Base-by-base conservation (phyloP, 1,140 invertebrate species). In the Eumeta japonica region DNA sequence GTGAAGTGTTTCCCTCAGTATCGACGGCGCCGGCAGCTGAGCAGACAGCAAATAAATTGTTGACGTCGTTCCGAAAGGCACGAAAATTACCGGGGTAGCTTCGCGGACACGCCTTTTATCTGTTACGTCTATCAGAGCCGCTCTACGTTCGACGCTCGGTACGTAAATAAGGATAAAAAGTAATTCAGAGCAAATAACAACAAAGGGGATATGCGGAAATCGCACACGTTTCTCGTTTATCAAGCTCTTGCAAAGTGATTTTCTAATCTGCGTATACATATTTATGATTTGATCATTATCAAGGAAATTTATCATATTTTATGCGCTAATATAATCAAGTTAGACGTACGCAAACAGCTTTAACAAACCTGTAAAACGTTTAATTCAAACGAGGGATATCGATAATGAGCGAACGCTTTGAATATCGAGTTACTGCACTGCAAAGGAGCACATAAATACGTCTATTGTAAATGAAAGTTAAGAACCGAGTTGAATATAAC, bases 61-160 rank as follows among this genome's bases (percentile, higher is more conserved):
- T 61, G 58, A 57, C 51, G 52, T 59, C 52, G 58, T 61, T 60
- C 67, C 61, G 64, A 70, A 62, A 66, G 62, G 57, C 52, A 48
- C 54, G 51, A 48, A 67, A 67, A 70, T 56, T 54, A 57, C 50
- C 55, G 40, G 55, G 47, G 54, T 53, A 47, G 43, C 48, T 61
- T 45, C 52, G 42, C 52, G 51, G 63, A 47, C 55, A 61, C 67
- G 68, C 68, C 63, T 68, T 70, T 70, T 70, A 66, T 64, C 60
- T 73, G 68, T 73, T 57, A 59, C 63, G 63, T 64, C 62, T 60
- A 66, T 64, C 60, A 67, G 43, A 43, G n/a, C 46, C 28, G 31
- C 50, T 58, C 52, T 39, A 56, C 50, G 51, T 55, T 50, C 45
- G n/a, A 28, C 41, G 38, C 37, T 32, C 37, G 42, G 45, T 34